Base-by-base conservation (phyloP, 2,113 vertebrate genomes). In the Otis tarda region DNA sequence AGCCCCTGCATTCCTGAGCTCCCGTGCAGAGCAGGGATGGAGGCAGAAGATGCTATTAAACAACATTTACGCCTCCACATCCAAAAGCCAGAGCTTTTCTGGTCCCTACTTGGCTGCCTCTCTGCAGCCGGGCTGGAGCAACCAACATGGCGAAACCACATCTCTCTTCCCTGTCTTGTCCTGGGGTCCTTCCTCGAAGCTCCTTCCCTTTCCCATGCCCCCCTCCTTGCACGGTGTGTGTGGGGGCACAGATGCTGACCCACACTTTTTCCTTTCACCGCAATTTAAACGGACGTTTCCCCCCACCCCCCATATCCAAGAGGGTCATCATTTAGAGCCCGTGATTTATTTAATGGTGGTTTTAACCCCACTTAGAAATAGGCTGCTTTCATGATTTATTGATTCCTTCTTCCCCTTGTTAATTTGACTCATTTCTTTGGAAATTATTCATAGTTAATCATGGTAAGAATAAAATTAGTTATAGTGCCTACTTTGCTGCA, bases 361-460 rank as follows among this genome's bases (percentile, higher is more conserved):
- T 98, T 98, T 97, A 98, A 98, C 97, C 97, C 98, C 97, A 98
- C 98, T 98, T 98, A 98, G 97, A 97, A 98, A 97, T 53, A 95
- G 94, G 92, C 96, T 67, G 69, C 95, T 97, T 97, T 97, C 90
- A 90, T 98, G 98, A 98, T 98, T 98, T 98, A 98, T 98, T 95
- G 97, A 95, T 97, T 98, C 92, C 94, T 98, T 97, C 97, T 97
- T 98, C 97, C 95, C 77, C 97, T 97, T 96, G 96, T 97, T 98
- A 98, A 98, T 98, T 98, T 98, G 97, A 97, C 96, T 98, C 97
- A 96, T 98, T 98, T 97, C 97, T 97, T 98, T 97, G 97, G 96
- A 98, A 98, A 98, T 98, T 98, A 98, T 98, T 98, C 97, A 98
- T 97, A 94, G 96, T 96, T 98, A 98, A 98, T 98, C 98, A 98